These are phyloP conservation scores for Caenorhabditis brenneri DNA, from an alignment of 1,140 invertebrate genomes.

Conservation along the genomic window DNA sequence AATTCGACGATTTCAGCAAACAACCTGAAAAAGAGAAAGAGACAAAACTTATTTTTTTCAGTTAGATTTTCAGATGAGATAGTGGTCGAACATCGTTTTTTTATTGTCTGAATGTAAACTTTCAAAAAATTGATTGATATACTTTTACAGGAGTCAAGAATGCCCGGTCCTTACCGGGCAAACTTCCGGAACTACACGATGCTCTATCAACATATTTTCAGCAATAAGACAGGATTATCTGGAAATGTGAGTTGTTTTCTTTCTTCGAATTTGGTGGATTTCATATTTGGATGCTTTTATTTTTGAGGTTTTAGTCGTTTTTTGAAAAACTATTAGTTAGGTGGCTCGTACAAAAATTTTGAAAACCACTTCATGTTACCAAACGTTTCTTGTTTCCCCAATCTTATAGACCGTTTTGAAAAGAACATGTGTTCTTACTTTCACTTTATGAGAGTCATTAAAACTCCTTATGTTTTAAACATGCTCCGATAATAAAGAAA, in stretches of 20 bases:
- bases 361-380: no score
- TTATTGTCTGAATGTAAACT: background rate
- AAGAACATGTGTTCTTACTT: no score
- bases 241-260: conserved; percentile 18
- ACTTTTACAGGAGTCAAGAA: background rate
- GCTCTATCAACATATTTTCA: conserved; percentile 24
- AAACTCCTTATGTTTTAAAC: no score
- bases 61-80: background rate
- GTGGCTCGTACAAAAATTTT: no score
- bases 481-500: no score
- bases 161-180: conserved; percentile 14
- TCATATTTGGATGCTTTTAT: no score
- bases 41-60: background rate
- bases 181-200: conserved; percentile 15
- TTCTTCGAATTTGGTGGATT: background rate
- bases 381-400: no score
- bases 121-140: background rate
- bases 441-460: no score
- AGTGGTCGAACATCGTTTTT: background rate
- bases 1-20: conserved; percentile 31
- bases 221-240: background rate
- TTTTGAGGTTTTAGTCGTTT: no score
- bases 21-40: background rate
- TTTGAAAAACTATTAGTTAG: no score
- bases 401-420: no score